Evolutionary conservation across 1,140 invertebrate genomes (phyloP), one percentile per base, ranked within the genome.

Genomic region (Zaprionus davidi): DNA sequence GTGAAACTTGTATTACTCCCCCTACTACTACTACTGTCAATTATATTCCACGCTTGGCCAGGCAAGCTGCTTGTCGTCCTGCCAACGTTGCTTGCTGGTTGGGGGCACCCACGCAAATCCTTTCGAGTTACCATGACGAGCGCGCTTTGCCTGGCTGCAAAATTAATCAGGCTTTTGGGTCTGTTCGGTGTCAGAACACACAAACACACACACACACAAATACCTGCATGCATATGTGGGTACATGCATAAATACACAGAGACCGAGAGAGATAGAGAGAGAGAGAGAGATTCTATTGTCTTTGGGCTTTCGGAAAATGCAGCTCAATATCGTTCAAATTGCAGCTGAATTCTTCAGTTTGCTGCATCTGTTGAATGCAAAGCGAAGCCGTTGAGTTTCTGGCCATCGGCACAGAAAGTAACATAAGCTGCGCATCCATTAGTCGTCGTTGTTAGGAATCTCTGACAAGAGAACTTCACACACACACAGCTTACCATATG

Each of bases 161-260:
- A 76, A 76, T 71, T 71, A 71, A 71, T 76, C 73, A 65, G 69
- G 46, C 38, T 58, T 65, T 60, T 3, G 22, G 58, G 9, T 51
- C 20, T 22, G 46, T 20, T 49, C 17, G 9, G 46, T 49, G 20
- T 22, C 46, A 49, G 46, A 20, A 20, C 17, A 17, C 46, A 49
- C 46, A 49, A 7, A 49, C 20, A 49, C 20, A 20, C 20, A 20
- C 20, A 51, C 3, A 51, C 20, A 51, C 20, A 51, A 3, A 51
- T 11, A 51, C 46, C 2, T 44, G n/a, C n/a, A 7, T 2, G 34
- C 4, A 36, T 13, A 36, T 36, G 12, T 36, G 34, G 9, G 12
- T 17, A 49, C 46, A 49, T 20, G 17, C 46, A 51, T 13, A 51
- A 20, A 51, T 22, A 51, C 46, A 41, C 28, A 28, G 6, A 28